phyloP scores from a whole-genome alignment of 2,888 invertebrate species.

The Apodemia mormo region DNA sequence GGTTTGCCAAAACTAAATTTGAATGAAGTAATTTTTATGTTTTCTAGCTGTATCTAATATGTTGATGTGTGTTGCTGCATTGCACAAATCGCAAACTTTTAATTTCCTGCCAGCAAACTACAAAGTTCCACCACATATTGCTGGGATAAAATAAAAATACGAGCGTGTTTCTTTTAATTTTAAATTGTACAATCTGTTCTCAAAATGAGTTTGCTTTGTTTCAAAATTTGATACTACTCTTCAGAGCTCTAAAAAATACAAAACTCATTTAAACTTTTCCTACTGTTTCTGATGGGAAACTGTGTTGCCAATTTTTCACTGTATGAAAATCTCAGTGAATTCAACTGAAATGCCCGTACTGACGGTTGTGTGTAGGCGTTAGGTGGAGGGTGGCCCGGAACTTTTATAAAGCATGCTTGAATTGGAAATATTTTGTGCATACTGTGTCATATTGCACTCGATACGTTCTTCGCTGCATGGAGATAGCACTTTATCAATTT shows the following conservation, averaged over 20 bases:
- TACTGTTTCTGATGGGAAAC: constrained; percentile 23
- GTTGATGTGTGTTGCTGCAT: neutral
- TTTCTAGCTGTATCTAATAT: neutral
- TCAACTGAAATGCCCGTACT: constrained; percentile 23
- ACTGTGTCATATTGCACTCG: constrained; percentile 21
- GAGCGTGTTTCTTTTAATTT: constrained; percentile 7
- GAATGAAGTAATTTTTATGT: neutral
- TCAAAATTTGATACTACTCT: constrained; percentile 20
- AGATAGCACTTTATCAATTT: constrained; percentile 17
- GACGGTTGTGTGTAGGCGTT: constrained; percentile 2
- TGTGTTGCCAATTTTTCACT: constrained; percentile 25
- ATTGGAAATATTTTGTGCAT: constrained; percentile 19
- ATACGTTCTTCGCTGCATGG: constrained; percentile 20
- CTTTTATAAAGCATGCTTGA: constrained; percentile 21
- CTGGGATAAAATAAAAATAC: neutral
- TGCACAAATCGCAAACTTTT: constrained; percentile 6
- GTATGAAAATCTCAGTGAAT: constrained; percentile 26
- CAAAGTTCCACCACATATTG: neutral
- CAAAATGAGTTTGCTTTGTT: constrained; percentile 17
- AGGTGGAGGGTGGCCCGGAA: constrained; percentile 13
- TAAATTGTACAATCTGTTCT: neutral
- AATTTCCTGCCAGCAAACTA: constrained; percentile 4
- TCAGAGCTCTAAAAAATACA: constrained; percentile 18
- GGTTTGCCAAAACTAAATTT: too few species aligned
- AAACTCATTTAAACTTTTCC: constrained; percentile 25